A percentile compares a stretch with the other conserved stretches of the same genome.
phyloP scores from a whole-genome alignment of 2,113 vertebrate species.

The Eulemur rufifrons region DNA sequence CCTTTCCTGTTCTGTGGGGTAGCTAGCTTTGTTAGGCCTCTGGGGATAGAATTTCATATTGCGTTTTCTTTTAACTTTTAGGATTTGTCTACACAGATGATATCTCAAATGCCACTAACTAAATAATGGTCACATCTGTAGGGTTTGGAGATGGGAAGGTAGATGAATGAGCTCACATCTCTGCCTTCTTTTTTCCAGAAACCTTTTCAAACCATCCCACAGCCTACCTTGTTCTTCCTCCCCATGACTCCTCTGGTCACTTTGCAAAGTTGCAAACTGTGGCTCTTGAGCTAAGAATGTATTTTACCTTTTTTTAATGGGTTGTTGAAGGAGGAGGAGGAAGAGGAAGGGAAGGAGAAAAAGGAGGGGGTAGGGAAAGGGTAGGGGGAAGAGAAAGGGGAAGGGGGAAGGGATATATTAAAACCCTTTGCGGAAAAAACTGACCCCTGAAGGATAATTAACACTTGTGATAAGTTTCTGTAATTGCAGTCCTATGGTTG shows the following conservation, averaged over 20 bases:
- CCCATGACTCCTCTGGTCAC: background rate
- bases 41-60: background rate
- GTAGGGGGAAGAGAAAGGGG: background rate
- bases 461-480: background rate
- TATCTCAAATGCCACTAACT: background rate
- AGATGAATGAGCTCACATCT: background rate
- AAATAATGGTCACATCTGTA: background rate
- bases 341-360: background rate
- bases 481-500: background rate
- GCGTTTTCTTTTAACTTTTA: background rate
- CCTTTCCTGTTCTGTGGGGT: background rate
- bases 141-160: background rate
- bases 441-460: background rate
- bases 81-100: background rate
- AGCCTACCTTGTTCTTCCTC: rapidly evolving
- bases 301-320: background rate
- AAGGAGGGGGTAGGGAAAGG: background rate
- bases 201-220: background rate
- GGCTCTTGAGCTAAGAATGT: background rate
- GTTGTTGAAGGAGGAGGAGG: background rate
- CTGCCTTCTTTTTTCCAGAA: background rate
- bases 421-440: background rate
- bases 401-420: background rate
- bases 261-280: background rate
- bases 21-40: background rate